phyloP scores from a whole-genome alignment of 92 coral and sea anemone species.

The Pocillopora meandrina region DNA sequence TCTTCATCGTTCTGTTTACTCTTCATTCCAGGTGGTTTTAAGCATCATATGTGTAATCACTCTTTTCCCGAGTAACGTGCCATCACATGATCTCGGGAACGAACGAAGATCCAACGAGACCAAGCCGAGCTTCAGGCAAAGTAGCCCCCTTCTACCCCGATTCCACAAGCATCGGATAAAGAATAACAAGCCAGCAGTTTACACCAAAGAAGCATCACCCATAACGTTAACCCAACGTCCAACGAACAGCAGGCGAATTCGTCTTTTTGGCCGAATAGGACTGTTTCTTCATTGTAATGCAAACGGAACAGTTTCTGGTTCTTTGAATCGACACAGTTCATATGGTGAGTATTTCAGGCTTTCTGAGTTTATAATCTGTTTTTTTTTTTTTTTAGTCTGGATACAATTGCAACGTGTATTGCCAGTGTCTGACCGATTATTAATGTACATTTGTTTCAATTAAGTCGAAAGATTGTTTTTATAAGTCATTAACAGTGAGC shows the following conservation, averaged over 20 bases:
- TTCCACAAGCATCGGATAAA: background rate
- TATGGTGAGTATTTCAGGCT: conserved; percentile 57
- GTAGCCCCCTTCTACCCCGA: background rate
- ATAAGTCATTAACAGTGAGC: background rate
- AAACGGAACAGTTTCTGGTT: conserved; percentile 84
- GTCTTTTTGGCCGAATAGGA: conserved; percentile 82
- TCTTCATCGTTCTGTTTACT: background rate
- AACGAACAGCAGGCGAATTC: conserved; percentile 53
- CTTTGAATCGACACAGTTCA: conserved; percentile 53
- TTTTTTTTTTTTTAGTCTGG: background rate
- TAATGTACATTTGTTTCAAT: too few species aligned
- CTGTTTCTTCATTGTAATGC: conserved; percentile 67
- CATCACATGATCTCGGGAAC: background rate
- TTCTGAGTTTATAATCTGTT: background rate
- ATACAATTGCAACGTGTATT: background rate
- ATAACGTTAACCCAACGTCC: conserved; percentile 31
- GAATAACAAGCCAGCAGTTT: conserved; percentile 7
- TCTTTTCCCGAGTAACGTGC: background rate
- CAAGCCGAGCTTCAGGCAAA: background rate
- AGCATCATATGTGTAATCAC: background rate
- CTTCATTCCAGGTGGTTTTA: conserved; percentile 17
- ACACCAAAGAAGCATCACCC: background rate
- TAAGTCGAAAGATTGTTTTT: too few species aligned
- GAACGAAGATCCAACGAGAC: background rate
- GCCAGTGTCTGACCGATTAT: too few species aligned